These are phyloP conservation scores for Heliangelus exortis DNA, from an alignment of 2,797 vertebrate genomes.

Conservation along the genomic window DNA sequence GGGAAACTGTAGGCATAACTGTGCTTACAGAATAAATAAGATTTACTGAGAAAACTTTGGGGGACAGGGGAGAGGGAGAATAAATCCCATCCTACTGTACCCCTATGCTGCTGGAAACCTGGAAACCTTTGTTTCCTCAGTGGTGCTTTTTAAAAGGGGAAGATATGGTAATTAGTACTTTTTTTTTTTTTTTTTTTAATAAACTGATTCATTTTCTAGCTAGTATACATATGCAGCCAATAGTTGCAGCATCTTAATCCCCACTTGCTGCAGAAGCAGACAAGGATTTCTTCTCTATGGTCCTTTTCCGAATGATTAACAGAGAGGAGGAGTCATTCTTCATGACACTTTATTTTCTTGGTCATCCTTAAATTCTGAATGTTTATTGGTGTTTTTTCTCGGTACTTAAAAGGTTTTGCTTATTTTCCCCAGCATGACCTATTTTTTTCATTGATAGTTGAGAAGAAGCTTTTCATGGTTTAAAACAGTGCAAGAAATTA, in stretches of 20 bases:
- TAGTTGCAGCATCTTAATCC: neutral
- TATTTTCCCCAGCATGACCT: neutral
- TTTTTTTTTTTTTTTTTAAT: too few species aligned
- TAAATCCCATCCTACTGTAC: neutral
- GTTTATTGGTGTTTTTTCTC: neutral
- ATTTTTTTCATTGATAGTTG: neutral
- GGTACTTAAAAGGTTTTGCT: neutral
- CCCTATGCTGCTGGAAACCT: neutral
- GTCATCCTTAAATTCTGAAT: neutral
- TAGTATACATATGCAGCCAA: neutral
- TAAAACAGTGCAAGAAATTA: conserved; percentile 20
- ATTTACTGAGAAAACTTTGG: neutral
- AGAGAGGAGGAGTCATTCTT: neutral
- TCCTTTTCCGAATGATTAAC: neutral
- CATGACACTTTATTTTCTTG: neutral
- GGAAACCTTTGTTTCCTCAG: too few species aligned
- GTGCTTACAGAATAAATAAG: neutral
- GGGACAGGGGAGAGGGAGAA: too few species aligned
- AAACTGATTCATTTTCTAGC: neutral
- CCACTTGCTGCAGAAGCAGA: neutral
- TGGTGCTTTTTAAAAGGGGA: too few species aligned
- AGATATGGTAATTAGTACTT: too few species aligned
- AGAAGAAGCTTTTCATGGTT: neutral
- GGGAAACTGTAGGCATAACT: neutral
- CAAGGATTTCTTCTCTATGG: neutral